Evolutionary conservation across 2,113 vertebrate genomes (phyloP).

Genomic region (Cryptotis parvus): DNA sequence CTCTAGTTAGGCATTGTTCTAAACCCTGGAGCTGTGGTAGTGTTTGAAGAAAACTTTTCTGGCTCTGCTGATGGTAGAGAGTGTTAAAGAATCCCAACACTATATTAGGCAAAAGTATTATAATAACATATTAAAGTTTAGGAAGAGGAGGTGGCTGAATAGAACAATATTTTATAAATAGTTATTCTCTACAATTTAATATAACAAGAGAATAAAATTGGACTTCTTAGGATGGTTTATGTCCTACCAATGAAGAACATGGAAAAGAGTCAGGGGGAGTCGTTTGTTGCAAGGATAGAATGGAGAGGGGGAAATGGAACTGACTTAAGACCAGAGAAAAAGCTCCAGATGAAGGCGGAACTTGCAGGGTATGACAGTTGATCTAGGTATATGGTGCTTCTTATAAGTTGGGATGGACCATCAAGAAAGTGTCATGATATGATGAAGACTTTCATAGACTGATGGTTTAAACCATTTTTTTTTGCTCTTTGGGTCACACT

Average conservation of each 20-base stretch:
- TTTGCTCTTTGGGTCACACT: no score
- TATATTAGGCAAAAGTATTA: not conserved
- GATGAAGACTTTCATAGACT: not conserved
- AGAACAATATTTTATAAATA: not conserved
- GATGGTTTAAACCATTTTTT: not conserved
- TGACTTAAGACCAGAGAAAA: not conserved
- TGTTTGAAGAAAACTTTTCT: not conserved
- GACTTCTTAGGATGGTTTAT: not conserved
- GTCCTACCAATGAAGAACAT: not conserved
- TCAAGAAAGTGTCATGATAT: not conserved
- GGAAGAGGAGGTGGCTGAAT: not conserved
- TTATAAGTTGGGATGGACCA: not conserved
- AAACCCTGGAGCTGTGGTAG: no score
- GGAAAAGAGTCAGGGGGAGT: not conserved
- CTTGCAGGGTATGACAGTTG: not conserved
- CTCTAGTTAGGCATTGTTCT: not conserved
- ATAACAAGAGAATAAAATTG: not conserved
- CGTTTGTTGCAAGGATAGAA: not conserved
- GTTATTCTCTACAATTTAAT: not conserved
- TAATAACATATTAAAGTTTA: not conserved
- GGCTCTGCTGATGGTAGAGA: not conserved
- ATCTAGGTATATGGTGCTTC: not conserved
- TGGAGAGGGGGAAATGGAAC: not conserved
- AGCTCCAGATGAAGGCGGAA: no score
- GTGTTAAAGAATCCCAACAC: not conserved